These are phyloP conservation scores for Pseudochaenichthys georgianus DNA, from an alignment of 2,797 vertebrate species.

Conservation along the genomic window DNA sequence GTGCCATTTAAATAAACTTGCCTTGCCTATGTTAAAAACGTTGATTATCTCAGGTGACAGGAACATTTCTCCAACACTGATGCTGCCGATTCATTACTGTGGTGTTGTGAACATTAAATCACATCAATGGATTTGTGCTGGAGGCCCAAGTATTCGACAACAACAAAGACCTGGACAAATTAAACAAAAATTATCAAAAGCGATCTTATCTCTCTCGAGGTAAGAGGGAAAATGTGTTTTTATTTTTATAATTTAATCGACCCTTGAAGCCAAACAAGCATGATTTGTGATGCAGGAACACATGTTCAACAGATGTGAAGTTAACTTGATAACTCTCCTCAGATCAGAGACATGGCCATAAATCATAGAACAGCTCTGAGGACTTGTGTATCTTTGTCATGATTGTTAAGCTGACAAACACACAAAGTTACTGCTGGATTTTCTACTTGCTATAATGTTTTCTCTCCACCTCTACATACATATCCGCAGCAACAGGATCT, in stretches of 20 bases:
- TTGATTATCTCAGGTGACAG: neutral
- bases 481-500: neutral
- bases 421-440: neutral
- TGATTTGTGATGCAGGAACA: neutral
- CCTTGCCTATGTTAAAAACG: neutral
- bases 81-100: too few relatives aligned
- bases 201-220: neutral
- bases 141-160: neutral
- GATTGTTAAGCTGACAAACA: neutral
- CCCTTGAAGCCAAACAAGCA: neutral
- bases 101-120: neutral
- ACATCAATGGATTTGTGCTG: neutral
- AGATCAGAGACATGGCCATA: neutral
- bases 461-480: neutral
- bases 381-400: constrained; percentile 25
- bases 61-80: neutral
- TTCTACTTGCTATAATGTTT: neutral
- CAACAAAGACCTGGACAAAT: neutral
- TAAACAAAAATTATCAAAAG: neutral
- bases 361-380: neutral
- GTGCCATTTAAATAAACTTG: too few relatives aligned
- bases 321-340: neutral
- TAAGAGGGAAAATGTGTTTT: neutral
- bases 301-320: neutral
- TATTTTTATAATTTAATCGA: neutral